These are phyloP conservation scores for Eupithecia vulgata DNA, from an alignment of 2,888 invertebrate species.

Conservation along the genomic window DNA sequence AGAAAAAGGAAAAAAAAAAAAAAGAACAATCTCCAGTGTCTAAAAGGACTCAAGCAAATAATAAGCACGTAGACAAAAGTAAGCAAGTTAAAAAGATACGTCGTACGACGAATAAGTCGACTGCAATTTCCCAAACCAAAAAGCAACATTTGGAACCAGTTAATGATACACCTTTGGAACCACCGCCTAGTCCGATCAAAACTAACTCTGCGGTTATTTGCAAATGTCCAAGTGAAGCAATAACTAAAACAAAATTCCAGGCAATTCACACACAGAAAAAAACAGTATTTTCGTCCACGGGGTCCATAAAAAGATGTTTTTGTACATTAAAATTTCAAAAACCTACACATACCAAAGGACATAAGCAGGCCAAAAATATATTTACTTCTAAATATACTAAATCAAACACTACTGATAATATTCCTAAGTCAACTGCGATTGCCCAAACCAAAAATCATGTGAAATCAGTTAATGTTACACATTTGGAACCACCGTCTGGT, in stretches of 20 bases:
- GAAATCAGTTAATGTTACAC: background rate
- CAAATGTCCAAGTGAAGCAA: background rate
- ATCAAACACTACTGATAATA: background rate
- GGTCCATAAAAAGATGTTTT: slow-evolving; percentile 28
- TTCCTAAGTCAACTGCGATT: background rate
- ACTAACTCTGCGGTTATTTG: background rate
- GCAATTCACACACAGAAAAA: background rate
- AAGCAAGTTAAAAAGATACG: background rate
- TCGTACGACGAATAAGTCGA: background rate
- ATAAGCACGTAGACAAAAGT: background rate
- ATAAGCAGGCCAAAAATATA: slow-evolving; percentile 9
- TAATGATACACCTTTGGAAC: background rate
- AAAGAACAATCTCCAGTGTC: background rate
- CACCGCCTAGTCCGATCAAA: background rate
- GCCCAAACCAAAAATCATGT: background rate
- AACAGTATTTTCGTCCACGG: background rate
- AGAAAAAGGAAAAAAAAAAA: background rate
- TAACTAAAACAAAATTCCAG: background rate
- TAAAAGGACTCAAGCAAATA: background rate
- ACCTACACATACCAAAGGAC: background rate
- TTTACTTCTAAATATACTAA: slow-evolving; percentile 4
- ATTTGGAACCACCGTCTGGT: slow-evolving; percentile 1
- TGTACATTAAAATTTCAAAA: slow-evolving; percentile 28
- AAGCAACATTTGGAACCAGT: background rate
- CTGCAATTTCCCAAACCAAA: background rate